Conservation (phyloP, 1,140 invertebrate genomes). For the Drosophila chauvacae region DNA sequence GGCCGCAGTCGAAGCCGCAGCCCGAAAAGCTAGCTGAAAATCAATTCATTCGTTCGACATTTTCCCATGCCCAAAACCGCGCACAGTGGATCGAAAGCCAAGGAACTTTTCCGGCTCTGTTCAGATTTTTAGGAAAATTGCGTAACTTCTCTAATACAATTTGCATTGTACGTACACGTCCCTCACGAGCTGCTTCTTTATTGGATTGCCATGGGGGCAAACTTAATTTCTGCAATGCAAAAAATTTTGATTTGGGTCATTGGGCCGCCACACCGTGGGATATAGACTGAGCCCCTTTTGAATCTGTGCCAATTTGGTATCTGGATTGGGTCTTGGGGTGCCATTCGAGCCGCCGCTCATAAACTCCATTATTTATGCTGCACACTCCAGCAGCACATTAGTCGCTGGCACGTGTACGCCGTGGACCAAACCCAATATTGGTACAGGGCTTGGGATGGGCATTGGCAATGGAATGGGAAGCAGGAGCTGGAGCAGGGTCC, state of each 20-base stretch:
- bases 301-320: slow-evolving; percentile 44
- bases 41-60: slow-evolving; percentile 50
- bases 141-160: slow-evolving; percentile 21
- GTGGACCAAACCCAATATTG: slow-evolving; percentile 51
- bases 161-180: slow-evolving; percentile 19
- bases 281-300: not conserved
- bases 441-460: not conserved
- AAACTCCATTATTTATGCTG: slow-evolving; percentile 71
- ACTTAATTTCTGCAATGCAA: slow-evolving; percentile 43
- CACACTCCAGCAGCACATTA: slow-evolving; percentile 58
- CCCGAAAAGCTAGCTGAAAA: slow-evolving; percentile 38
- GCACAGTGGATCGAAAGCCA: slow-evolving; percentile 33
- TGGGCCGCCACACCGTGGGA: slow-evolving; percentile 22
- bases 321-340: slow-evolving; percentile 12
- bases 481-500: no score
- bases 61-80: not conserved
- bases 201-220: slow-evolving; percentile 29
- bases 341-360: slow-evolving; percentile 24
- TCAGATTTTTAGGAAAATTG: not conserved
- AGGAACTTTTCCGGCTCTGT: not conserved
- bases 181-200: slow-evolving; percentile 6
- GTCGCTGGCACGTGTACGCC: slow-evolving; percentile 56
- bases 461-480: not conserved
- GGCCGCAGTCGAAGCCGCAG: slow-evolving; percentile 28
- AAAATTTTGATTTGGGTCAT: slow-evolving; percentile 46